phyloP scores from a whole-genome alignment of 2,797 vertebrate genomes.

The Oreochromis grahami region DNA sequence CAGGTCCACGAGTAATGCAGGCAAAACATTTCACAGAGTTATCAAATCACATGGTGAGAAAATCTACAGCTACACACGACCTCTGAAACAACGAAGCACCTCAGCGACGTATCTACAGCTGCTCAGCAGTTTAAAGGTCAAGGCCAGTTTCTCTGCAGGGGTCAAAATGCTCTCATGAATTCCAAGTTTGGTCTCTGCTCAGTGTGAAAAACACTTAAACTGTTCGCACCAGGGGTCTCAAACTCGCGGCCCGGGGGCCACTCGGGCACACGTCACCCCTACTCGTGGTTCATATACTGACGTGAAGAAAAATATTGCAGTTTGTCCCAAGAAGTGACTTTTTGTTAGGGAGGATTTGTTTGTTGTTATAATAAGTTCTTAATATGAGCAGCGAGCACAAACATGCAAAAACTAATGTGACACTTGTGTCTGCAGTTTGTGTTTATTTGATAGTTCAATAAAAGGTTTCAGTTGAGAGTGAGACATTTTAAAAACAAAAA shows the following conservation, averaged over 20 bases:
- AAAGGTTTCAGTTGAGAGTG: background rate
- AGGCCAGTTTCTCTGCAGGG: background rate
- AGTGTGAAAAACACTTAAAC: accelerated
- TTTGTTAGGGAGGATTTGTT: background rate
- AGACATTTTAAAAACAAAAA: background rate
- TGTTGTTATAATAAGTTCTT: background rate
- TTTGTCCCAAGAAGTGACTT: no score
- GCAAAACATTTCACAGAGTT: background rate
- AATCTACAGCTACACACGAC: background rate
- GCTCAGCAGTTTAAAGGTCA: background rate
- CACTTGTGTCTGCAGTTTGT: background rate
- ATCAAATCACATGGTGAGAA: background rate
- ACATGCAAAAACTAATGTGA: background rate
- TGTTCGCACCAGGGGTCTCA: background rate
- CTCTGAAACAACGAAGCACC: background rate
- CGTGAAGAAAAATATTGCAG: no score
- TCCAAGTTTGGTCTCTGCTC: accelerated
- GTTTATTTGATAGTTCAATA: no score
- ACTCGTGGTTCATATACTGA: no score
- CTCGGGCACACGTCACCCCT: background rate
- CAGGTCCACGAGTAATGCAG: slow-evolving; percentile 27
- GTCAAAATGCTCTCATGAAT: accelerated
- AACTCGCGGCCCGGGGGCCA: accelerated
- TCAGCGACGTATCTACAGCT: accelerated
- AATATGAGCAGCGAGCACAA: accelerated